phyloP scores from a whole-genome alignment of 2,797 vertebrate species.

The Falco peregrinus region DNA sequence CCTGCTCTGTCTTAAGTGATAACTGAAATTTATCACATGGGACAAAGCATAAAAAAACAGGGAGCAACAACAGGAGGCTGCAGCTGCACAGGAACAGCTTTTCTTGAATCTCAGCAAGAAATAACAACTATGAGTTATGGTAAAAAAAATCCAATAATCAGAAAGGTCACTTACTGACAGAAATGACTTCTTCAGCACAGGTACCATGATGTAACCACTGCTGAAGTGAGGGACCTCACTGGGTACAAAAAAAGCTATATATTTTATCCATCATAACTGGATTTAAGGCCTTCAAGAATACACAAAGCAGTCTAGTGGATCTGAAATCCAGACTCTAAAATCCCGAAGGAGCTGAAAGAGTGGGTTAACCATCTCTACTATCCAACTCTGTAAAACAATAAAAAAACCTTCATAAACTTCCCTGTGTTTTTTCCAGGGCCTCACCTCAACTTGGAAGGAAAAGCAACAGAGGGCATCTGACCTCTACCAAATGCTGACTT shows the following conservation, averaged over 20 bases:
- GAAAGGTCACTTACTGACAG: conserved; percentile 54
- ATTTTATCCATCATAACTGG: background rate
- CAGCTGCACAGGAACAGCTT: conserved; percentile 42
- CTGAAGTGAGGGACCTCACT: background rate
- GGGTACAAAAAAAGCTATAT: background rate
- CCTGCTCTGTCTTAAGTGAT: conserved; percentile 43
- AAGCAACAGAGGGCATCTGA: background rate
- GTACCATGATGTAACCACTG: conserved; percentile 7
- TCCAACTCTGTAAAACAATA: background rate
- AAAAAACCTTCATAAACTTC: background rate
- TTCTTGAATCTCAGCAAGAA: conserved; percentile 42
- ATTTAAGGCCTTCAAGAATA: conserved; percentile 13
- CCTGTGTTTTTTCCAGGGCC: background rate
- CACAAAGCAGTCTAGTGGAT: background rate
- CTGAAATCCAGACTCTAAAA: background rate
- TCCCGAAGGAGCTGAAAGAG: conserved; percentile 7
- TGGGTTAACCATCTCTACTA: background rate
- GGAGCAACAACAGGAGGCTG: conserved; percentile 44
- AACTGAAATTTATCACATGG: conserved; percentile 27
- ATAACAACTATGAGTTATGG: conserved; percentile 49
- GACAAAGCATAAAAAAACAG: background rate
- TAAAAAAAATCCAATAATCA: conserved; percentile 22
- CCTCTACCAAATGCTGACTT: background rate
- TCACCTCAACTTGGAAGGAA: background rate
- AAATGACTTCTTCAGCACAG: conserved; percentile 28